Evolutionary conservation across 2,797 vertebrate species (phyloP).

Genomic region (Emys orbicularis): DNA sequence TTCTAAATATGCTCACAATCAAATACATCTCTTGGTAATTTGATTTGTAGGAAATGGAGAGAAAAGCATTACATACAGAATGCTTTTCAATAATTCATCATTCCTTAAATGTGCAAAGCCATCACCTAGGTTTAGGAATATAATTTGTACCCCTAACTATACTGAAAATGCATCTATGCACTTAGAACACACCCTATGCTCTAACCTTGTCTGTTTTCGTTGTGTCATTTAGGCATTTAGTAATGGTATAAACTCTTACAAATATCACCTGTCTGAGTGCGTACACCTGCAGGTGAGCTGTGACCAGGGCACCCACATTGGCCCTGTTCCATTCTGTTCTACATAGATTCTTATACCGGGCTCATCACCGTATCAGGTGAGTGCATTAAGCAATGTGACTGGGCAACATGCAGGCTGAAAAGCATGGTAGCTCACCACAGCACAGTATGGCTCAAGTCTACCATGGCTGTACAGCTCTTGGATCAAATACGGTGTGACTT

Average conservation of each 20-base stretch:
- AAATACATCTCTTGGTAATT: slow-evolving; percentile 43
- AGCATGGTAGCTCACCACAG: neutral
- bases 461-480: neutral
- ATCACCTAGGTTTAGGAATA: slow-evolving; percentile 9
- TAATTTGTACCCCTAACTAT: neutral
- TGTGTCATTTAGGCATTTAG: neutral
- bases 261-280: neutral
- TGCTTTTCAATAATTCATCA: slow-evolving; percentile 54
- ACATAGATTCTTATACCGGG: neutral
- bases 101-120: slow-evolving; percentile 33
- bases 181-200: neutral
- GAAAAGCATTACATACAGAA: slow-evolving; percentile 44
- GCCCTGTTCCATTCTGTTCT: neutral
- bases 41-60: slow-evolving; percentile 32
- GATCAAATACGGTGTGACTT: neutral
- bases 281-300: neutral
- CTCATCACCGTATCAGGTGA: neutral
- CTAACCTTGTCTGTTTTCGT: neutral
- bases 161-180: neutral
- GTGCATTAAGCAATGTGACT: neutral
- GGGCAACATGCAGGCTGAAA: neutral
- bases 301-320: neutral
- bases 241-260: neutral
- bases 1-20: slow-evolving; percentile 52
- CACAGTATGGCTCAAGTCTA: neutral